Percentiles rank a stretch among this genome's conserved stretches.
These are phyloP conservation scores for Agapornis canus DNA, from an alignment of 2,797 vertebrate genomes.

Conservation along the genomic window DNA sequence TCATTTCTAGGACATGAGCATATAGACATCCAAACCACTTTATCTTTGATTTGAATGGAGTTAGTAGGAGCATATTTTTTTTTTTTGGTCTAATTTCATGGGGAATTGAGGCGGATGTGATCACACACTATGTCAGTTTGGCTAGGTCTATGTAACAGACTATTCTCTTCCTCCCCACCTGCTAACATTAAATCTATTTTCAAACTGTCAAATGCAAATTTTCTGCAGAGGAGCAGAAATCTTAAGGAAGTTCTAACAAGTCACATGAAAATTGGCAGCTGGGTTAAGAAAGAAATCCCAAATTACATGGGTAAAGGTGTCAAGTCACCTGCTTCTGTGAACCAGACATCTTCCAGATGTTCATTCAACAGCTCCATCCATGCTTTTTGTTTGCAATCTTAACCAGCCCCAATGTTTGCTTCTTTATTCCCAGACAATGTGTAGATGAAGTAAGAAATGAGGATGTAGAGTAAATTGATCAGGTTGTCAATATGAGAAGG, in stretches of 20 bases:
- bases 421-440: neutral
- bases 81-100: neutral
- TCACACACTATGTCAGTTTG: neutral
- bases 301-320: neutral
- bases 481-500: neutral
- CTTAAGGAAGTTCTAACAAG: neutral
- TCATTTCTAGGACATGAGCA: neutral
- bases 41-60: neutral
- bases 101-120: neutral
- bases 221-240: neutral
- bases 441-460: neutral
- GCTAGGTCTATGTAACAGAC: neutral
- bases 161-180: neutral
- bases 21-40: neutral
- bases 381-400: neutral
- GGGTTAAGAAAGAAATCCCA: neutral
- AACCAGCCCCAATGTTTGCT: neutral
- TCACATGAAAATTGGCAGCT: neutral
- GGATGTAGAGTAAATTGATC: neutral
- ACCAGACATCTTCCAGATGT: neutral
- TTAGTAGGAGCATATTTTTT: neutral
- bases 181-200: neutral
- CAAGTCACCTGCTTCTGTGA: neutral
- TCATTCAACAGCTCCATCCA: neutral
- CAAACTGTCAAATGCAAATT: neutral